These are phyloP conservation scores for Chroicocephalus ridibundus DNA, from an alignment of 2,113 vertebrate species.

Conservation along the genomic window DNA sequence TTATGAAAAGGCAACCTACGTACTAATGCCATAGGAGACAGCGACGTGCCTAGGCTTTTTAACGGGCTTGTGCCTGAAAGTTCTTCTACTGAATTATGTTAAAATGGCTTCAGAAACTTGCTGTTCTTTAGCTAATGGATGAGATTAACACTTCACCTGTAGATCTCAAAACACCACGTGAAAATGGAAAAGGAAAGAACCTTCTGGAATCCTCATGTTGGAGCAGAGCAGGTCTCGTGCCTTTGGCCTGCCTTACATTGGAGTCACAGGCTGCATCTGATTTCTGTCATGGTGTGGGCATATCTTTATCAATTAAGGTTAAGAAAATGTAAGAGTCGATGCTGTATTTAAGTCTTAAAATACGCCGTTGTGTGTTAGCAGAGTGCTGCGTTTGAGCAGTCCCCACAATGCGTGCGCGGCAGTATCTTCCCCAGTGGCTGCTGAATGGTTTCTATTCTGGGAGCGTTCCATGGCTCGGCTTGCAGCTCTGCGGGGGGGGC, in stretches of 20 bases:
- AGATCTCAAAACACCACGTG: not conserved
- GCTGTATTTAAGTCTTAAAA: not conserved
- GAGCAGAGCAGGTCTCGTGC: not conserved
- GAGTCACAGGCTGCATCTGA: not conserved
- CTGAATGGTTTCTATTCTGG: slow-evolving; percentile 42
- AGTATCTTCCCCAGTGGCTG: not conserved
- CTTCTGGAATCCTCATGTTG: not conserved
- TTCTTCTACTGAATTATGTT: not conserved
- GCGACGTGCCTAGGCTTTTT: fast-evolving
- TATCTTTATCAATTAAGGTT: not conserved
- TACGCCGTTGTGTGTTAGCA: not conserved
- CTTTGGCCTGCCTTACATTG: not conserved
- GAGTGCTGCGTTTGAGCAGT: not conserved
- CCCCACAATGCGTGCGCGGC: not conserved
- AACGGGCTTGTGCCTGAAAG: not conserved
- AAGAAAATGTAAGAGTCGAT: not conserved
- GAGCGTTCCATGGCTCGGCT: slow-evolving; percentile 12
- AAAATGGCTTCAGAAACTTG: not conserved
- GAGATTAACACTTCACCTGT: not conserved
- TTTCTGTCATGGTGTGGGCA: not conserved
- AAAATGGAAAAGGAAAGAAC: not conserved
- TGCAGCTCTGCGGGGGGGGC: slow-evolving; percentile 24
- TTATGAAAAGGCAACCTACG: not conserved
- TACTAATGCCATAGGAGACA: not conserved
- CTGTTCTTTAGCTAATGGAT: not conserved